A percentile compares a stretch with the other conserved stretches of the same genome.
phyloP scores from a whole-genome alignment of 2,888 invertebrate species.

The Leptinotarsa peninsularis region DNA sequence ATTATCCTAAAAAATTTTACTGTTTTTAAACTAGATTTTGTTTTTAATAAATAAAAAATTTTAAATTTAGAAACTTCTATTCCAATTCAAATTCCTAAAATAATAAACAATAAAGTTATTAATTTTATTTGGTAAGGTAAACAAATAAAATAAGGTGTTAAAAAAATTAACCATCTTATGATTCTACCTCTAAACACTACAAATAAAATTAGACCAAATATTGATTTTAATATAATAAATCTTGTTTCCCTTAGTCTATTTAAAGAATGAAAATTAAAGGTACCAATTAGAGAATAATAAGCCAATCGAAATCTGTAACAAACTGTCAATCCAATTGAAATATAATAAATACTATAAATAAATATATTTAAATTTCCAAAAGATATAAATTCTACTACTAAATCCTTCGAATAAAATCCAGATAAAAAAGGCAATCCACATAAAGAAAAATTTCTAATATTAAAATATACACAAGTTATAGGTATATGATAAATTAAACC shows the following conservation, averaged over 20 bases:
- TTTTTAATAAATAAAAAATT: constrained; percentile 64
- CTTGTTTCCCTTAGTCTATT: constrained; percentile 69
- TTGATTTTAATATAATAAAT: constrained; percentile 66
- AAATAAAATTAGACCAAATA: constrained; percentile 65
- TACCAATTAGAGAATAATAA: constrained; percentile 69
- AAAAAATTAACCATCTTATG: constrained; percentile 71
- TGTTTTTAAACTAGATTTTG: constrained; percentile 57
- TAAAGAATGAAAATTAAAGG: constrained; percentile 67
- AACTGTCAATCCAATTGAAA: constrained; percentile 72
- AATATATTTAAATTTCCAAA: constrained; percentile 70
- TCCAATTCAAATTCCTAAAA: constrained; percentile 65
- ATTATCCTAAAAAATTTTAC: constrained; percentile 64
- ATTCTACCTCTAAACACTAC: constrained; percentile 70
- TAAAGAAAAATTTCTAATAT: constrained; percentile 62
- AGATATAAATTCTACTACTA: constrained; percentile 71
- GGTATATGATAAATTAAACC: constrained; percentile 68
- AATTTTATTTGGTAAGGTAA: constrained; percentile 69
- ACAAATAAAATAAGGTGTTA: constrained; percentile 69
- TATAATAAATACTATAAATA: constrained; percentile 70
- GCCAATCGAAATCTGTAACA: constrained; percentile 59
- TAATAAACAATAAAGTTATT: constrained; percentile 69
- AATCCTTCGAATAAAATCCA: constrained; percentile 74
- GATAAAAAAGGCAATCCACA: constrained; percentile 66
- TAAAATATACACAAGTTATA: constrained; percentile 68
- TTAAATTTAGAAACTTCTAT: constrained; percentile 66